Evolutionary conservation across 2,888 invertebrate genomes (phyloP).

Genomic region (Cheilosia vernalis): DNA sequence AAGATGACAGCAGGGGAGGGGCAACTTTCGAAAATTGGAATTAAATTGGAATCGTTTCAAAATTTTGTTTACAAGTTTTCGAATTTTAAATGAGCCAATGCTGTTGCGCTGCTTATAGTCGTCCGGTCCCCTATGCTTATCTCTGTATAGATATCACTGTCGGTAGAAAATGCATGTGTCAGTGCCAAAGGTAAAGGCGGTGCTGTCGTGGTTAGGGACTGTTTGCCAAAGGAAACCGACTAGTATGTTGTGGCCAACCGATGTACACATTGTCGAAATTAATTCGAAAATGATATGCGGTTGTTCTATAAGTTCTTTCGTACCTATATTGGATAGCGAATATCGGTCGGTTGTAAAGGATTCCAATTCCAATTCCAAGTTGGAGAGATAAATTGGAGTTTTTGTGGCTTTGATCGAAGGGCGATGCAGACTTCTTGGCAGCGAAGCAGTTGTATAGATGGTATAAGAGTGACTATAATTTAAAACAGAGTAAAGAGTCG

Average conservation of each 20-base stretch:
- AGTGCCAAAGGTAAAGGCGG: slow-evolving; percentile 4
- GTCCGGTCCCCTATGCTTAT: neutral
- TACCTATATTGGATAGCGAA: slow-evolving; percentile 56
- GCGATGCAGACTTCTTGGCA: slow-evolving; percentile 1
- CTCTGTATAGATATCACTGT: neutral
- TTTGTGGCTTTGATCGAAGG: neutral
- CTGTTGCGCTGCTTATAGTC: slow-evolving; percentile 52
- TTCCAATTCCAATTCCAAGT: slow-evolving; percentile 11
- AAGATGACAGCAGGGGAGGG: slow-evolving; percentile 37
- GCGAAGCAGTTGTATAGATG: neutral
- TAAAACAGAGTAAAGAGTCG: too few relatives aligned
- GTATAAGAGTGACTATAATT: too few relatives aligned
- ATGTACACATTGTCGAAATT: slow-evolving; percentile 70
- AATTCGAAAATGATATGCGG: slow-evolving; percentile 73
- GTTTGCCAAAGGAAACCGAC: slow-evolving; percentile 15
- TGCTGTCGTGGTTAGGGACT: slow-evolving; percentile 20
- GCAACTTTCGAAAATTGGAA: slow-evolving; percentile 73
- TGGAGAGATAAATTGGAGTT: slow-evolving; percentile 8
- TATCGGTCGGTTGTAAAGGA: slow-evolving; percentile 35
- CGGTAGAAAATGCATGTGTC: neutral
- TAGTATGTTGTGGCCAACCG: slow-evolving; percentile 58
- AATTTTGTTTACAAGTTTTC: slow-evolving; percentile 73
- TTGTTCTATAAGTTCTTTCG: slow-evolving; percentile 43
- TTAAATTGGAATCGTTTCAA: slow-evolving; percentile 76
- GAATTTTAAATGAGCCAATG: slow-evolving; percentile 73